A percentile compares a stretch with the other conserved stretches of the same genome.
Evolutionary conservation across 2,113 vertebrate genomes (phyloP).

Genomic region (Oryzias melastigma): DNA sequence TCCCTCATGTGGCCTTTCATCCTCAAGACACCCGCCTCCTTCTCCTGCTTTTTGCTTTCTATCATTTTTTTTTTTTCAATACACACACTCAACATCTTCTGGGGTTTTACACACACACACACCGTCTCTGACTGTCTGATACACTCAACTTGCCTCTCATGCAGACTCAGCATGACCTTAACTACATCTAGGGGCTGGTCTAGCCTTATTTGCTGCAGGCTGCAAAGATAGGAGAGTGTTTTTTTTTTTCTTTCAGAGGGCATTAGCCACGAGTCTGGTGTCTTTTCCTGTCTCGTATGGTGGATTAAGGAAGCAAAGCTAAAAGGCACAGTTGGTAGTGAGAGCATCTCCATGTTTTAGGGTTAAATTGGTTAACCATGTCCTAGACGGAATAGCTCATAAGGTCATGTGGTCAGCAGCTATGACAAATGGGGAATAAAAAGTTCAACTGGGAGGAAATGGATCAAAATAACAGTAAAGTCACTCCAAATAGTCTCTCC

Average conservation of each 20-base stretch:
- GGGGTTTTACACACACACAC: conserved; percentile 15
- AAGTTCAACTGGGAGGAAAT: neutral
- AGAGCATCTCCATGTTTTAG: neutral
- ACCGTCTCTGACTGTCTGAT: conserved; percentile 22
- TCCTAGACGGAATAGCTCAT: too few species aligned
- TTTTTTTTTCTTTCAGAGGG: conserved; percentile 2
- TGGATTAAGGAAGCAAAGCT: conserved; percentile 27
- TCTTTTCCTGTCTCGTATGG: conserved; percentile 32
- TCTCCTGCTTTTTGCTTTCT: conserved; percentile 29
- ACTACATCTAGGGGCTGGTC: conserved; percentile 39
- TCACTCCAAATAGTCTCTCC: neutral
- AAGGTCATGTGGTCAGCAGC: too few species aligned
- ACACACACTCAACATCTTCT: conserved; percentile 8
- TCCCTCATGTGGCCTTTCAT: conserved; percentile 52
- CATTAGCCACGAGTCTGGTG: conserved; percentile 30
- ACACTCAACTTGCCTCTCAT: conserved; percentile 33
- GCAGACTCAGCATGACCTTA: conserved; percentile 28
- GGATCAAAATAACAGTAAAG: conserved; percentile 4
- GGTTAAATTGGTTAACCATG: too few species aligned
- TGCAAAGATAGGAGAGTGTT: neutral
- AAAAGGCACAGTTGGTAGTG: conserved; percentile 2
- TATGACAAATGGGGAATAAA: too few species aligned
- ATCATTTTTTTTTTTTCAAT: conserved; percentile 16
- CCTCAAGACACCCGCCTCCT: conserved; percentile 41
- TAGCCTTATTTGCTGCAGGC: conserved; percentile 38